phyloP scores from a whole-genome alignment of 2,888 invertebrate genomes.

The Augiades crinisus region DNA sequence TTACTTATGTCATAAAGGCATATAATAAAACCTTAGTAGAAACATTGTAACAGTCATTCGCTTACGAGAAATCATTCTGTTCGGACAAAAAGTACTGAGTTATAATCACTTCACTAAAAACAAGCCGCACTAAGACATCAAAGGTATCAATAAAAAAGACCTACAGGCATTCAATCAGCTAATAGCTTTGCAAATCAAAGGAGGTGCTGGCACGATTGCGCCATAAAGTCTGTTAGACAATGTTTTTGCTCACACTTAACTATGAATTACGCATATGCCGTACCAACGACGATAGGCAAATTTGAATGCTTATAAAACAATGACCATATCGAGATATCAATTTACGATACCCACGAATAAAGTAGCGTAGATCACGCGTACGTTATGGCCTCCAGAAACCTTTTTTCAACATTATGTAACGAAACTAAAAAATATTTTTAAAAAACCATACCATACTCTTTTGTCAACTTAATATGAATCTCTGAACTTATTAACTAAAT shows the following conservation, averaged over 20 bases:
- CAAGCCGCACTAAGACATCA: slow-evolving; percentile 11
- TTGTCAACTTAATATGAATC: too few species aligned
- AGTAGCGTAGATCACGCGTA: too few species aligned
- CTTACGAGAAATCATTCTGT: neutral
- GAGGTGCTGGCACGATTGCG: slow-evolving; percentile 27
- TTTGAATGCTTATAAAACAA: neutral
- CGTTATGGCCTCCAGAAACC: too few species aligned
- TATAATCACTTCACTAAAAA: neutral
- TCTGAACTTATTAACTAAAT: too few species aligned
- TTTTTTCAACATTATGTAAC: too few species aligned
- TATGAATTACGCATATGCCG: neutral
- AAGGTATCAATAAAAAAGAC: slow-evolving; percentile 9
- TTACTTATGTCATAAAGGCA: too few species aligned
- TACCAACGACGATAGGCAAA: neutral
- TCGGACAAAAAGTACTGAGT: neutral
- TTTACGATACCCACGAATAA: too few species aligned
- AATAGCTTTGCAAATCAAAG: slow-evolving; percentile 30
- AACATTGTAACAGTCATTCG: neutral
- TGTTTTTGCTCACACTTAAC: slow-evolving; percentile 29
- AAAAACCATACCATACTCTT: too few species aligned
- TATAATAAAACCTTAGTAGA: too few species aligned
- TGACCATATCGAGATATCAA: too few species aligned
- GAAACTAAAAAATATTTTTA: too few species aligned
- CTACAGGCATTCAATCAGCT: slow-evolving; percentile 27
- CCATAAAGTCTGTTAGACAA: slow-evolving; percentile 29